Evolutionary conservation across 2,888 invertebrate genomes (phyloP).

Genomic region (Tricholauxania praeusta): DNA sequence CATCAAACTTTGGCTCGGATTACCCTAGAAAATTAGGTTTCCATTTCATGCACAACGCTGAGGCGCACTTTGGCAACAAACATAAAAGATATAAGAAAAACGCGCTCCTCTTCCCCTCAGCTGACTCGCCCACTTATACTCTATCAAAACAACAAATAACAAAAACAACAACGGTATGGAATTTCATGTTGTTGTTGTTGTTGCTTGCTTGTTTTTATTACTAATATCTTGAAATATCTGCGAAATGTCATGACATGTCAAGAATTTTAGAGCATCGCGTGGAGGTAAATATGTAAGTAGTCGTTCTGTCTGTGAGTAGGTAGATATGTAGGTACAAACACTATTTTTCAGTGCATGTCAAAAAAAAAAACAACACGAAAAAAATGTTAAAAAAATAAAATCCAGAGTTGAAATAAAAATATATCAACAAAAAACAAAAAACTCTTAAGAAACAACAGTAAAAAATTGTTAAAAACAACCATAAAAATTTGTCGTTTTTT

Average conservation of each 20-base stretch:
- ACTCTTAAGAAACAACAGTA: constrained; percentile 5
- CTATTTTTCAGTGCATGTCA: constrained; percentile 26
- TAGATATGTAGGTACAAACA: constrained; percentile 4
- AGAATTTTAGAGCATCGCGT: neutral
- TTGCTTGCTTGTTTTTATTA: constrained; percentile 51
- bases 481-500: constrained; percentile 58
- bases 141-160: constrained; percentile 47
- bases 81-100: constrained; percentile 46
- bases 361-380: constrained; percentile 43
- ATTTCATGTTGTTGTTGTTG: neutral
- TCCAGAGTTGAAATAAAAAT: constrained; percentile 46
- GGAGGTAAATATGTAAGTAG: no score
- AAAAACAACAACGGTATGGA: constrained; percentile 11
- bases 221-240: constrained; percentile 60
- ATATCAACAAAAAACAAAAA: constrained; percentile 29
- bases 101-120: constrained; percentile 3
- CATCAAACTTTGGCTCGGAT: constrained; percentile 50
- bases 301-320: no score
- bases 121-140: constrained; percentile 39
- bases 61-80: constrained; percentile 45
- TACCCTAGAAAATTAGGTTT: constrained; percentile 63
- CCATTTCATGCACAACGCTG: constrained; percentile 53
- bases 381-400: constrained; percentile 54
- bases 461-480: constrained; percentile 49
- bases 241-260: constrained; percentile 38